A percentile compares a stretch with the other conserved stretches of the same genome.
Evolutionary conservation across 2,888 invertebrate genomes (phyloP).

Genomic region (Leucoptera coffeella): DNA sequence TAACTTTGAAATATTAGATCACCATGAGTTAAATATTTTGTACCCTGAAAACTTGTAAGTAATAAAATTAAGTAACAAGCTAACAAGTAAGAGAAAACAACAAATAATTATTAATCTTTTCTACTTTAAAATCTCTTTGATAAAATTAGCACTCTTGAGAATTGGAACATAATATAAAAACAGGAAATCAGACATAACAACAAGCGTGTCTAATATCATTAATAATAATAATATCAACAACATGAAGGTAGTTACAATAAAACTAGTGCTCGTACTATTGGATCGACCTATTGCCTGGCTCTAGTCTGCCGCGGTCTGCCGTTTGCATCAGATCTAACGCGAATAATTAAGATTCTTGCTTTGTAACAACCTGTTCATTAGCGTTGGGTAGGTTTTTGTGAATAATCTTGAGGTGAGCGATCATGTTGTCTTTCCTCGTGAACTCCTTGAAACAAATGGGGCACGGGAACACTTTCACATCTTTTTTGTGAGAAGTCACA

Average conservation of each 20-base stretch:
- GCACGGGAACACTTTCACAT: constrained; percentile 83
- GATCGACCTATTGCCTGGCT: too few relatives aligned
- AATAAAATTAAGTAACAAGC: constrained; percentile 49
- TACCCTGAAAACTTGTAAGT: constrained; percentile 53
- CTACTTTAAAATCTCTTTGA: constrained; percentile 38
- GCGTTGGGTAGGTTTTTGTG: constrained; percentile 60
- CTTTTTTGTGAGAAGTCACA: constrained; percentile 84
- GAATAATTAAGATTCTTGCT: constrained; percentile 47
- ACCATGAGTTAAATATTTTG: constrained; percentile 43
- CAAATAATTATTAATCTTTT: constrained; percentile 43
- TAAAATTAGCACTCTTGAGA: constrained; percentile 47
- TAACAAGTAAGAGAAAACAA: constrained; percentile 44
- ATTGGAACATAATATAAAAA: constrained; percentile 46
- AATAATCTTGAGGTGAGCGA: constrained; percentile 84
- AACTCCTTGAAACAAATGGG: constrained; percentile 85
- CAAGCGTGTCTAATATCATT: constrained; percentile 26
- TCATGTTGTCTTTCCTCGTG: constrained; percentile 87
- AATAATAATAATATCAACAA: constrained; percentile 37
- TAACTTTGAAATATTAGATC: constrained; percentile 38
- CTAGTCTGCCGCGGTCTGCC: background rate
- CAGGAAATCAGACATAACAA: constrained; percentile 42
- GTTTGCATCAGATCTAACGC: constrained; percentile 25
- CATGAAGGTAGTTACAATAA: constrained; percentile 33
- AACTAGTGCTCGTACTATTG: constrained; percentile 34
- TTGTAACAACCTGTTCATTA: constrained; percentile 41